Percentiles rank a stretch among this genome's conserved stretches.
phyloP scores from a whole-genome alignment of 1,140 invertebrate species.

The Cydia pomonella region DNA sequence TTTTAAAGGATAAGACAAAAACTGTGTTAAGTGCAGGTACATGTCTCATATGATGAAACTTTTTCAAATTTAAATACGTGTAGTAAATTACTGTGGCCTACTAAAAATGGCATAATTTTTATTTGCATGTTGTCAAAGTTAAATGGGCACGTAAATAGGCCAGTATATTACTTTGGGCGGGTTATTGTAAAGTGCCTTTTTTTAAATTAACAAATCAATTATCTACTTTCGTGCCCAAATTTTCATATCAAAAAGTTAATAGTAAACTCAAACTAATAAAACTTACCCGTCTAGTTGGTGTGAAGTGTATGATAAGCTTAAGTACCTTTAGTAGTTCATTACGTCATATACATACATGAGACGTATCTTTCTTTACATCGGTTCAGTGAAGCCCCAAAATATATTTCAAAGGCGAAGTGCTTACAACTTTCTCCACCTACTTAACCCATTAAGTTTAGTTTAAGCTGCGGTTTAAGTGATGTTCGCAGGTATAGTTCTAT shows the following conservation, averaged over 20 bases:
- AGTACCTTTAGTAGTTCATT: slow-evolving; percentile 18
- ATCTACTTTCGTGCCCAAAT: background rate
- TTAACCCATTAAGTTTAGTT: slow-evolving; percentile 48
- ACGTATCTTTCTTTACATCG: slow-evolving; percentile 24
- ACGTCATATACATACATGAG: slow-evolving; percentile 19
- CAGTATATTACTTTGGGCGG: too few species aligned
- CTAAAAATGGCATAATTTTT: too few species aligned
- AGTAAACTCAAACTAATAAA: slow-evolving; percentile 7
- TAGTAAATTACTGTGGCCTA: too few species aligned
- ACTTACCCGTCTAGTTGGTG: slow-evolving; percentile 16
- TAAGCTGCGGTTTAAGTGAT: slow-evolving; percentile 43
- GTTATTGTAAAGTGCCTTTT: too few species aligned
- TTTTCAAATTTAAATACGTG: too few species aligned
- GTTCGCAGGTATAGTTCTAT: slow-evolving; percentile 30
- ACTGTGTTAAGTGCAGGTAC: too few species aligned
- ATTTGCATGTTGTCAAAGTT: too few species aligned
- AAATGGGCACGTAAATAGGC: too few species aligned
- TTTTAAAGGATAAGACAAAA: too few species aligned
- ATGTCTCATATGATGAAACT: too few species aligned
- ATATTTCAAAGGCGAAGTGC: slow-evolving; percentile 48
- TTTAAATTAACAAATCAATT: too few species aligned
- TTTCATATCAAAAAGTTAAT: background rate
- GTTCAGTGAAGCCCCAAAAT: slow-evolving; percentile 45
- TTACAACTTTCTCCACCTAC: slow-evolving; percentile 46
- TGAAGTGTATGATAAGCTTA: slow-evolving; percentile 3